phyloP scores from a whole-genome alignment of 2,797 vertebrate species.

The Lophotriccus pileatus region DNA sequence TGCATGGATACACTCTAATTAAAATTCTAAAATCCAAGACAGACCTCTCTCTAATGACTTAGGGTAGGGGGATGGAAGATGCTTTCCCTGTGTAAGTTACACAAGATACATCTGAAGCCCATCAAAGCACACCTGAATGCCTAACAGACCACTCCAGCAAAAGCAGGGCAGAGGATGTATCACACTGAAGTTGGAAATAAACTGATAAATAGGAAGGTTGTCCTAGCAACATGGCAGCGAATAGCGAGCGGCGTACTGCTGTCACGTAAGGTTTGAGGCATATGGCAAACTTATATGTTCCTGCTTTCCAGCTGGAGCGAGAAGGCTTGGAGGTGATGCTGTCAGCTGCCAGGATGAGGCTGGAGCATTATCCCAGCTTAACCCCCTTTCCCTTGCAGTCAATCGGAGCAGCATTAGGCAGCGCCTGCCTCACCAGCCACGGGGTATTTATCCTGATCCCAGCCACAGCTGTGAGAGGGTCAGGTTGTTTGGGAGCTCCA shows the following conservation, averaged over 20 bases:
- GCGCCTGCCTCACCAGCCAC: neutral
- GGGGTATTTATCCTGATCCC: neutral
- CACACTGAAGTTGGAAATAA: neutral
- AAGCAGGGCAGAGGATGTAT: neutral
- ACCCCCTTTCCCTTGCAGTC: neutral
- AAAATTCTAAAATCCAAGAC: neutral
- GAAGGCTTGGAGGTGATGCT: neutral
- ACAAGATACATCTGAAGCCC: neutral
- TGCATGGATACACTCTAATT: neutral
- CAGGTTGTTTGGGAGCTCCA: neutral
- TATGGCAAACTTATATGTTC: neutral
- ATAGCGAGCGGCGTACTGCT: neutral
- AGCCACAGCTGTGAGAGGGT: neutral
- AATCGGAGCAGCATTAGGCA: neutral
- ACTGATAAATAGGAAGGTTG: neutral
- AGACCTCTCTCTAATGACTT: neutral
- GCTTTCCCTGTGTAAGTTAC: neutral
- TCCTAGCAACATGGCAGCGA: neutral
- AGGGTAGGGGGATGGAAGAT: neutral
- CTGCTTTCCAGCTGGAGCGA: neutral
- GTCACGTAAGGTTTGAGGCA: neutral
- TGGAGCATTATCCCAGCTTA: constrained; percentile 42
- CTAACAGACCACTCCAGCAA: neutral
- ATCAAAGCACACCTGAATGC: rapidly evolving
- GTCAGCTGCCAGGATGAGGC: neutral